Evolutionary conservation across 2,888 invertebrate species (phyloP).

Genomic region (Dichetophora obliterata): DNA sequence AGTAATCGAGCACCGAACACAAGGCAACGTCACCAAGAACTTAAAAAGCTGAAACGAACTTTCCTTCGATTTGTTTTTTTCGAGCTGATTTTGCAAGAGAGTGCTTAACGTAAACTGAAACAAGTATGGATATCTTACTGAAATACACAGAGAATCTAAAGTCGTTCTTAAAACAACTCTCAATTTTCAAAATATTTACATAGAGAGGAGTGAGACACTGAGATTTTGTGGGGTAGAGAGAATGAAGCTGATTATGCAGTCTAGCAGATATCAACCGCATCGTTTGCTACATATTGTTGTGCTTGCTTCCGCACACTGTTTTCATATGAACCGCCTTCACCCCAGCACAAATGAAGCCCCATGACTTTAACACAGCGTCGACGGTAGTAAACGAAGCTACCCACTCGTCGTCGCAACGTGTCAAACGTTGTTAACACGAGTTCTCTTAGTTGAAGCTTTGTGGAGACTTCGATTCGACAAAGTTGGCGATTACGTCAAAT

Average conservation of each 20-base stretch:
- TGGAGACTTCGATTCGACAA: neutral
- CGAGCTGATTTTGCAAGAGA: too few species aligned
- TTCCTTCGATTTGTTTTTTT: too few species aligned
- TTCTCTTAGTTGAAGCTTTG: neutral
- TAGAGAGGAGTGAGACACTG: too few species aligned
- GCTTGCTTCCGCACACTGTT: neutral
- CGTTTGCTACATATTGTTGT: neutral
- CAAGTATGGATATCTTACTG: too few species aligned
- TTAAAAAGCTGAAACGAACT: neutral
- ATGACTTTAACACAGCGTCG: conserved; percentile 4
- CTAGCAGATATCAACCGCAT: neutral
- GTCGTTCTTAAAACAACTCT: too few species aligned
- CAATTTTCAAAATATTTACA: too few species aligned
- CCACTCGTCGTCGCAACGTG: conserved; percentile 31
- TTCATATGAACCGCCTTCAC: neutral
- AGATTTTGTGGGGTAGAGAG: neutral
- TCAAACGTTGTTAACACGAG: conserved; percentile 17
- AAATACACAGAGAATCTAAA: too few species aligned
- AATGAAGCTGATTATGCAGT: neutral
- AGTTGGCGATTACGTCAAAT: conserved; percentile 3
- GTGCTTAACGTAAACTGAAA: too few species aligned
- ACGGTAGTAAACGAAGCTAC: neutral
- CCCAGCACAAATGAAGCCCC: conserved; percentile 2
- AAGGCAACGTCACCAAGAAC: neutral
- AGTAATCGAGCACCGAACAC: neutral